phyloP scores from a whole-genome alignment of 2,888 invertebrate genomes.

The Philhelius pedissequus region DNA sequence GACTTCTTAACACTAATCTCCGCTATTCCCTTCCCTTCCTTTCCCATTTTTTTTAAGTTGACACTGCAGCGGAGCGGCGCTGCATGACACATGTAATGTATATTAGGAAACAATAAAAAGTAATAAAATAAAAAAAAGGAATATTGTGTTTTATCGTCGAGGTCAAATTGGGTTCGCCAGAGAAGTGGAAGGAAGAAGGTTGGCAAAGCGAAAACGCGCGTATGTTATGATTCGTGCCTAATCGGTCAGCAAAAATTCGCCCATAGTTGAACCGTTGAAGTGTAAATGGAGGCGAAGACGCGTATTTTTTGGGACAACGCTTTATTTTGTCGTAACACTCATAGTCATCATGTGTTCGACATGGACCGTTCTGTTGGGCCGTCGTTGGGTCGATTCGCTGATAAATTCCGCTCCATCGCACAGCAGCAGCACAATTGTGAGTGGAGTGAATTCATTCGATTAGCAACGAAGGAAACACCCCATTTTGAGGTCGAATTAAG shows the following conservation, averaged over 20 bases:
- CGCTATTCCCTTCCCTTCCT: background rate
- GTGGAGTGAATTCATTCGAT: constrained; percentile 53
- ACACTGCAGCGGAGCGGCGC: background rate
- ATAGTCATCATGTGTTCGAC: constrained; percentile 10
- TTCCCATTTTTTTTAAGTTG: background rate
- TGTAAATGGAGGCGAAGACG: constrained; percentile 58
- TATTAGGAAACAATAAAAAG: constrained; percentile 56
- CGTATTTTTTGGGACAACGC: constrained; percentile 3
- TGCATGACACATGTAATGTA: no score
- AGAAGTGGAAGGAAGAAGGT: background rate
- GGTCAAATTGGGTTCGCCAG: constrained; percentile 29
- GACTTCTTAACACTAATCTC: constrained; percentile 23
- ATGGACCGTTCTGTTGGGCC: background rate
- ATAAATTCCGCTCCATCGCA: constrained; percentile 56
- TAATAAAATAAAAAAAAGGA: constrained; percentile 53
- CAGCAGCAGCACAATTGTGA: constrained; percentile 24
- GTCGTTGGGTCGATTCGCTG: constrained; percentile 12
- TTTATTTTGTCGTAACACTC: background rate
- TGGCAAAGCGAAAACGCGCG: constrained; percentile 15
- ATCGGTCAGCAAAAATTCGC: constrained; percentile 67
- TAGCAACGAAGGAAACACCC: constrained; percentile 53
- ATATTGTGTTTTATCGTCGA: constrained; percentile 44
- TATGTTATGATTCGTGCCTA: constrained; percentile 68
- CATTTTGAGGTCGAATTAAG: constrained; percentile 60
- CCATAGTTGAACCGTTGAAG: constrained; percentile 47